These are phyloP conservation scores for Lepidurus packardi DNA, from an alignment of 1,140 invertebrate genomes.

Conservation along the genomic window DNA sequence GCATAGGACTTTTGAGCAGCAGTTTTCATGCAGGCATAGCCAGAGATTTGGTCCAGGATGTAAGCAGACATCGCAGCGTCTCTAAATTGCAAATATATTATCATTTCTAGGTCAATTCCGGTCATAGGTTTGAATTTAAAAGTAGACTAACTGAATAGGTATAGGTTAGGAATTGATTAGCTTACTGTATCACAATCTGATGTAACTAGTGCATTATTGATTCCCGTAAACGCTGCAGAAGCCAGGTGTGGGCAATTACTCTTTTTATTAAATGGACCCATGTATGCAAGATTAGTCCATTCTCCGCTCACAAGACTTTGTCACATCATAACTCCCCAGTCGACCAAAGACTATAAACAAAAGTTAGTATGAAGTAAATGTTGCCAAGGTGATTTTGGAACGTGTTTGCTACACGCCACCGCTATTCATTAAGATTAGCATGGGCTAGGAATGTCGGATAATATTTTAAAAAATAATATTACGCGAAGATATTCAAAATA, in stretches of 20 bases:
- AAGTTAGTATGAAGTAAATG: no score
- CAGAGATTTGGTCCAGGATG: constrained; percentile 67
- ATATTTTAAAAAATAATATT: no score
- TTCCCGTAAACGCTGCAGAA: not conserved
- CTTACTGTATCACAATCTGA: constrained; percentile 3
- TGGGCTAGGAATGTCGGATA: no score
- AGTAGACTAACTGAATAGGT: no score
- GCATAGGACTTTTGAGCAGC: constrained; percentile 71
- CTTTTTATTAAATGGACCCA: not conserved
- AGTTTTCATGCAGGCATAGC: constrained; percentile 72
- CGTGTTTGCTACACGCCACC: no score
- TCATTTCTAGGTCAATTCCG: no score
- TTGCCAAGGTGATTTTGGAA: not conserved
- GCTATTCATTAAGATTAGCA: no score
- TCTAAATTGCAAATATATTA: constrained; percentile 12
- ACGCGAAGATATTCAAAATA: no score
- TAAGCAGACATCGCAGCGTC: constrained; percentile 57
- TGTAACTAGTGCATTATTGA: not conserved
- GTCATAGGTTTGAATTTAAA: no score
- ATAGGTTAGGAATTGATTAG: no score
- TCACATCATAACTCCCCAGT: not conserved
- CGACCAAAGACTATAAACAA: not conserved
- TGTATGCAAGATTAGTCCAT: not conserved
- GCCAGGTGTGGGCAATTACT: not conserved
- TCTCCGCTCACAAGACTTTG: not conserved